Evolutionary conservation across 2,888 invertebrate genomes (phyloP).

Genomic region (Papilio elwesi): DNA sequence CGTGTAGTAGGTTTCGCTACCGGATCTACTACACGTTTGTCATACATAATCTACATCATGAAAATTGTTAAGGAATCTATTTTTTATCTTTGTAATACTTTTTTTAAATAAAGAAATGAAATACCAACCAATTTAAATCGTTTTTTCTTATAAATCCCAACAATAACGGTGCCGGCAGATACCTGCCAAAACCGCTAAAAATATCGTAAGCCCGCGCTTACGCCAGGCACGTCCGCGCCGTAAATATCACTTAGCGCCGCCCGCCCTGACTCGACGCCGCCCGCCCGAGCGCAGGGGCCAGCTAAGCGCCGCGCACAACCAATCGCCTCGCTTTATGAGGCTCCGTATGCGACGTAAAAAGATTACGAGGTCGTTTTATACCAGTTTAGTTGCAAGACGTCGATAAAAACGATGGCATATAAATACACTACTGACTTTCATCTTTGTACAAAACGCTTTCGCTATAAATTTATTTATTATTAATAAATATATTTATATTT

Average conservation of each 20-base stretch:
- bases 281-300: conserved; percentile 5
- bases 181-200: conserved; percentile 17
- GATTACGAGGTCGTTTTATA: conserved; percentile 29
- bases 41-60: no score
- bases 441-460: conserved; percentile 1
- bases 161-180: background rate
- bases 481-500: no score
- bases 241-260: conserved; percentile 10
- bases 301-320: conserved; percentile 25
- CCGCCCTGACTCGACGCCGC: conserved; percentile 19
- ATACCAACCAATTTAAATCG: conserved; percentile 9
- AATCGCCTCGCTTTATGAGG: conserved; percentile 32
- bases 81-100: no score
- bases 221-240: background rate
- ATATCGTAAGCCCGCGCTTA: conserved; percentile 19
- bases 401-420: conserved; percentile 16
- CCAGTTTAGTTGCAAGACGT: conserved; percentile 16
- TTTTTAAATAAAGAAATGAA: no score
- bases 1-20: no score
- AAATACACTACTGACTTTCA: background rate
- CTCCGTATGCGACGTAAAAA: conserved; percentile 9
- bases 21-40: no score
- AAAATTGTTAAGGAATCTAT: no score
- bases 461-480: no score
- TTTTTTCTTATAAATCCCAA: conserved; percentile 5